phyloP scores from a whole-genome alignment of 2,888 invertebrate species.

The Mythimna ferrago region DNA sequence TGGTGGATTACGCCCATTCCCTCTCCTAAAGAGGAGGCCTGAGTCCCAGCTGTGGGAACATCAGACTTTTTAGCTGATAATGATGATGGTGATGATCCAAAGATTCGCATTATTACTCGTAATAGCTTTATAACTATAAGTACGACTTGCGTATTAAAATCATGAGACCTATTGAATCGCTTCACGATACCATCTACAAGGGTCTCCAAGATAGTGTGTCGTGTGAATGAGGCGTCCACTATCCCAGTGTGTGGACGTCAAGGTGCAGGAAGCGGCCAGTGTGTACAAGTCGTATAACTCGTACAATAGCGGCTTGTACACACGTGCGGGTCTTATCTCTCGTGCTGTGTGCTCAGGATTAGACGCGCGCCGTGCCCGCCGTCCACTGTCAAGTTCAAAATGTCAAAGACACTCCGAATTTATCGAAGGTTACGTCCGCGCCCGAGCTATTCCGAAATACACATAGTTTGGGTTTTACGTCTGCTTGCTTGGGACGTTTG shows the following conservation, averaged over 20 bases:
- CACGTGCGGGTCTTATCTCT: slow-evolving; percentile 78
- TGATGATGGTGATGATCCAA: background rate
- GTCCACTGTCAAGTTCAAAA: slow-evolving; percentile 88
- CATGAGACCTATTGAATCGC: background rate
- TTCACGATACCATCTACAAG: background rate
- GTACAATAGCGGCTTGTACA: slow-evolving; percentile 64
- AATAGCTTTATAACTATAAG: background rate
- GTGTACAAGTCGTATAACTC: slow-evolving; percentile 48
- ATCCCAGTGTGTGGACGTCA: slow-evolving; percentile 41
- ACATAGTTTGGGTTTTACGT: background rate
- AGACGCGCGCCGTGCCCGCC: slow-evolving; percentile 67
- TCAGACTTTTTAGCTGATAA: too few relatives aligned
- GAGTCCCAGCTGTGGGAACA: too few relatives aligned
- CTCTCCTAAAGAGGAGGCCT: too few relatives aligned
- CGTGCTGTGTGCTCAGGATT: slow-evolving; percentile 83
- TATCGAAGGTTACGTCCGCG: slow-evolving; percentile 67
- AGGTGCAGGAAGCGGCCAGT: slow-evolving; percentile 67
- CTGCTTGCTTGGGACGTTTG: background rate
- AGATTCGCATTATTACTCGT: background rate
- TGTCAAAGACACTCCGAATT: slow-evolving; percentile 78
- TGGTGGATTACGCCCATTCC: too few relatives aligned
- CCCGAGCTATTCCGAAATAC: background rate
- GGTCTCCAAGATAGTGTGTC: slow-evolving; percentile 15
- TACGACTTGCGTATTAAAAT: background rate
- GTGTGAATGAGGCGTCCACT: slow-evolving; percentile 42